Base-by-base conservation (phyloP, 2,888 invertebrate genomes). In the Lottia gigantea region DNA sequence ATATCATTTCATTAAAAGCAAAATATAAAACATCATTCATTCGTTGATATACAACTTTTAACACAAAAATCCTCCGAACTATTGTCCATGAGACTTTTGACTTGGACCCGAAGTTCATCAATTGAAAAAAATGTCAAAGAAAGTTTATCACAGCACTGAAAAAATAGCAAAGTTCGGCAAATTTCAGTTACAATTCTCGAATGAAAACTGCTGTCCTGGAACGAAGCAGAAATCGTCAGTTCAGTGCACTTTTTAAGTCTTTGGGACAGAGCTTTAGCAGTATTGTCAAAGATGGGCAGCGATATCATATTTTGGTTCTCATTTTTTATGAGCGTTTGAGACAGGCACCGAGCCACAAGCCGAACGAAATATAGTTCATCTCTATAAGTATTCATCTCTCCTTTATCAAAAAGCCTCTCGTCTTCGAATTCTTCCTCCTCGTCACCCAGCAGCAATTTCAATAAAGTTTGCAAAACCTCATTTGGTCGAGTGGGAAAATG, bases 361-460 rank as follows among this genome's bases (percentile, higher is more conserved):
- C 70, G 63, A 0, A 72, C 68, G 62, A 83, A 78, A 25, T 76
- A 68, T 0, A 80, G 66, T 26, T 83, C 78, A 69, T 87, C 86
- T 66, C 81, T 76, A 75, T 84, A 87, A 1, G 85, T 83, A 74
- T 87, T 87, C 81, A 86, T 82, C 71, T 87, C 86, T n/a, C 86
- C 85, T 68, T 81, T 83, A 76, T 87, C 87, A 81, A 87, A 87
- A 45, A 87, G 78, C 25, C 87, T 73, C 70, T 83, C 83, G 46
- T 76, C 79, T 23, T 71, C 67, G 12, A 75, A 79, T 83, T 84
- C 73, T 6, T 68, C 23, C 15, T 72, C 64, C 14, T 64, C 71
- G 19, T 62, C 70, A 2, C 67, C 64, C 46, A 68, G 67, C 26
- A 80, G 71, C 72, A 74, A 72, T 16, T 61, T 66, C 25, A 78